phyloP scores from a whole-genome alignment of 2,888 invertebrate genomes.

The Belgica antarctica region DNA sequence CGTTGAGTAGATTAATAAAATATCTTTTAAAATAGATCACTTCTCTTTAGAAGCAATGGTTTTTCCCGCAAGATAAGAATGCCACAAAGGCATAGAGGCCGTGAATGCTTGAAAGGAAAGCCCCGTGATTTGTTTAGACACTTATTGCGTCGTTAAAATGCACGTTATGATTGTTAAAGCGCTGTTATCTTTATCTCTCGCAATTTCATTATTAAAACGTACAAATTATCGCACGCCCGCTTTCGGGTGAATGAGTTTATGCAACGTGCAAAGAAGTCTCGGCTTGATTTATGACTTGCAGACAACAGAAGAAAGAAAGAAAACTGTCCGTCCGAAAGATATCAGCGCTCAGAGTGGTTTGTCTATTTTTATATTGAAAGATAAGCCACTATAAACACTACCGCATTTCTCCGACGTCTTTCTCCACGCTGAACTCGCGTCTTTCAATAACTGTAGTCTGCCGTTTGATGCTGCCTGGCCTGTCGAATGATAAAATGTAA shows the following conservation, averaged over 20 bases:
- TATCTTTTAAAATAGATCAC: slow-evolving; percentile 38
- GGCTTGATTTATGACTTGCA: slow-evolving; percentile 26
- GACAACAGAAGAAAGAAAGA: slow-evolving; percentile 7
- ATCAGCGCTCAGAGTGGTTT: not conserved
- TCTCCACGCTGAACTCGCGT: not conserved
- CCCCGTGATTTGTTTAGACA: slow-evolving; percentile 13
- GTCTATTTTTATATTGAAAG: slow-evolving; percentile 30
- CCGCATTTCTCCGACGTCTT: slow-evolving; percentile 37
- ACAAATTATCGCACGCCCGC: slow-evolving; percentile 23
- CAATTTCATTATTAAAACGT: slow-evolving; percentile 21
- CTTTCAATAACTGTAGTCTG: not conserved
- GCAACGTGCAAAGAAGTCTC: not conserved
- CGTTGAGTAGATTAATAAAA: slow-evolving; percentile 11
- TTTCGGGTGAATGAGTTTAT: not conserved
- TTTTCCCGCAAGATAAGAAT: not conserved
- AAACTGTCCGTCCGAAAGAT: not conserved
- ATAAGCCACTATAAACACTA: slow-evolving; percentile 38
- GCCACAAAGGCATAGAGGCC: not conserved
- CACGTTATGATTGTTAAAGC: slow-evolving; percentile 21
- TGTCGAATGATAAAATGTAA: slow-evolving; percentile 31
- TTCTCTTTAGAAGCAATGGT: not conserved
- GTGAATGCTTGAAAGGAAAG: not conserved
- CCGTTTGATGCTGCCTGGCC: not conserved
- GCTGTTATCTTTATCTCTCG: slow-evolving; percentile 13
- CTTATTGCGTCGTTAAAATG: slow-evolving; percentile 24